phyloP scores from a whole-genome alignment of 2,113 vertebrate species.

The Eudyptes chrysolophus region DNA sequence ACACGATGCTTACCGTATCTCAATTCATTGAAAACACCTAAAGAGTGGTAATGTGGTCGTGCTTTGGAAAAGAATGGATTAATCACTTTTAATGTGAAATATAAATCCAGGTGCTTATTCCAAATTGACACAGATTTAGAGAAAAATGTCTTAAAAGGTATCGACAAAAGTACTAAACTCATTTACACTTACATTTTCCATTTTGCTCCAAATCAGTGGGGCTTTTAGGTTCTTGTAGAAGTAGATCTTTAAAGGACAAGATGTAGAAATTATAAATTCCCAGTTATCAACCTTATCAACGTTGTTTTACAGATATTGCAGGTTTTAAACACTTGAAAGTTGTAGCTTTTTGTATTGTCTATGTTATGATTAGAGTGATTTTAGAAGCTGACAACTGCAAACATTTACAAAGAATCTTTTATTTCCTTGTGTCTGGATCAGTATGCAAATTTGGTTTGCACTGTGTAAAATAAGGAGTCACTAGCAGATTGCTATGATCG shows the following conservation, averaged over 20 bases:
- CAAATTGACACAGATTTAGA: not conserved
- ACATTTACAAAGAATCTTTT: not conserved
- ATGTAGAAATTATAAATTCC: not conserved
- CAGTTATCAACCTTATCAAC: not conserved
- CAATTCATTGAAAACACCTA: not conserved
- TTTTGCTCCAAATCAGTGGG: not conserved
- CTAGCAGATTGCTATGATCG: not conserved
- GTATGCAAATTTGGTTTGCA: not conserved
- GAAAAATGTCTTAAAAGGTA: not conserved
- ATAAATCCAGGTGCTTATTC: not conserved
- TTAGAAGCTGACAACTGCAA: constrained; percentile 9
- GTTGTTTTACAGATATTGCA: not conserved
- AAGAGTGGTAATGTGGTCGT: not conserved
- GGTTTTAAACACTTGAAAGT: not conserved
- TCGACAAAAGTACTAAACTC: not conserved
- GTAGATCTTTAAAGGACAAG: not conserved
- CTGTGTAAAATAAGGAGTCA: not conserved
- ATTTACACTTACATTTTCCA: not conserved
- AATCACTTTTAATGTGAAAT: not conserved
- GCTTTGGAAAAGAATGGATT: not conserved
- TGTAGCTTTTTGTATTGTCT: not conserved
- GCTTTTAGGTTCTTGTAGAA: not conserved
- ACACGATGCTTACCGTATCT: not conserved
- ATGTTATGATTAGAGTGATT: not conserved
- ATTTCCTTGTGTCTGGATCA: not conserved